phyloP scores from a whole-genome alignment of 2,888 invertebrate genomes.

The Antheraea assamensis region DNA sequence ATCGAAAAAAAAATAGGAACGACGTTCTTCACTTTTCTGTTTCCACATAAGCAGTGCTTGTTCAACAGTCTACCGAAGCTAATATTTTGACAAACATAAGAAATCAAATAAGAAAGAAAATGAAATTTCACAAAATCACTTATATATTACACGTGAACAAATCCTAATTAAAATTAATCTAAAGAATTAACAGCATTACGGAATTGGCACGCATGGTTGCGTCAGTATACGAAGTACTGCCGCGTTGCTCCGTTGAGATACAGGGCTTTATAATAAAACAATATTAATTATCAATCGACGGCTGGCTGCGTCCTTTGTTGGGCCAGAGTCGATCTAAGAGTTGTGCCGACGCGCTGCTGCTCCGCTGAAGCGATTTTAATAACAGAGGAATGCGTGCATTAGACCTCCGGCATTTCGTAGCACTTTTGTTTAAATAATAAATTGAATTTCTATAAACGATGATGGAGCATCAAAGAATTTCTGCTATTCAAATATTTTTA shows the following conservation, averaged over 20 bases:
- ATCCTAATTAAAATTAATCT: constrained; percentile 53
- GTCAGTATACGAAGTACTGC: constrained; percentile 45
- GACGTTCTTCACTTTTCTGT: background rate
- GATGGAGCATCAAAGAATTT: constrained; percentile 50
- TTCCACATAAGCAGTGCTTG: no score
- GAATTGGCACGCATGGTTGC: constrained; percentile 61
- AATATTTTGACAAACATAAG: background rate
- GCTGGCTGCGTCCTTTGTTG: constrained; percentile 34
- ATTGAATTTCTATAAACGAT: constrained; percentile 64
- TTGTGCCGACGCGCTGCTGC: constrained; percentile 30
- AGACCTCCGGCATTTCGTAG: constrained; percentile 64
- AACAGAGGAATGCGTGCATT: constrained; percentile 71
- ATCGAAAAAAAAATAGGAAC: no score
- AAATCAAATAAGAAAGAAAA: background rate
- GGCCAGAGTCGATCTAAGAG: constrained; percentile 24
- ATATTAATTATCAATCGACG: constrained; percentile 39
- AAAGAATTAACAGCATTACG: constrained; percentile 62
- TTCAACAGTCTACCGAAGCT: background rate
- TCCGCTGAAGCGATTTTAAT: constrained; percentile 53
- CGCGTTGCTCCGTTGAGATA: constrained; percentile 33
- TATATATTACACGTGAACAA: constrained; percentile 26
- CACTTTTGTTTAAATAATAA: constrained; percentile 72
- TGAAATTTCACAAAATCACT: constrained; percentile 21
- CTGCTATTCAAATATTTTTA: constrained; percentile 33
- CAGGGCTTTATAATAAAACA: constrained; percentile 36